Conservation (phyloP, 2,113 vertebrate species). For the Mandrillus leucophaeus region DNA sequence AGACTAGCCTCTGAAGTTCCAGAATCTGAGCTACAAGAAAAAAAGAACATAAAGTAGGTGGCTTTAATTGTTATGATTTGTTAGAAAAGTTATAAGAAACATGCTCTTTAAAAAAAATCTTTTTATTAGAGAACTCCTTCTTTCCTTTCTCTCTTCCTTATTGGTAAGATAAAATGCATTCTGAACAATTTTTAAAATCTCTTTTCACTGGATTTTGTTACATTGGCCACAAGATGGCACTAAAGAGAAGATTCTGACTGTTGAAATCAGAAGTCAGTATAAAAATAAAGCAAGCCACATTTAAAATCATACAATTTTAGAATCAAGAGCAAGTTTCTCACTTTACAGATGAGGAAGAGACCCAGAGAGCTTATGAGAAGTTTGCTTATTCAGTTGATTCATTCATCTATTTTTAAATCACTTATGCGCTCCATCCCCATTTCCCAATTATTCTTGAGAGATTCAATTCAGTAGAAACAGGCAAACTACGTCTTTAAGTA, state of each 20-base stretch:
- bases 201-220: conserved; percentile 4
- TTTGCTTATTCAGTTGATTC: background rate
- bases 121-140: conserved; percentile 64
- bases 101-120: conserved; percentile 71
- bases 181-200: background rate
- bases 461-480: background rate
- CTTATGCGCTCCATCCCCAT: background rate
- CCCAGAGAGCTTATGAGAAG: background rate
- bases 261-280: background rate
- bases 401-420: conserved; percentile 2
- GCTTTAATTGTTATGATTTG: conserved; percentile 80
- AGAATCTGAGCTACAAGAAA: conserved; percentile 92
- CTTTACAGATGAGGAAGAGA: background rate
- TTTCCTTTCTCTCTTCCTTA: background rate
- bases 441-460: background rate
- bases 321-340: background rate
- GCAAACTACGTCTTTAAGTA: conserved; percentile 7
- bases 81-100: conserved; percentile 83
- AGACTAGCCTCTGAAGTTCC: conserved; percentile 91
- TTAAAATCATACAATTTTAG: conserved; percentile 7
- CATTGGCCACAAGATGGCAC: conserved; percentile 62
- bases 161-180: conserved; percentile 52
- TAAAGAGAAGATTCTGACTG: background rate
- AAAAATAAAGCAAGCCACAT: background rate
- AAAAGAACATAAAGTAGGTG: conserved; percentile 83